Conservation (phyloP, 2,797 vertebrate species). For the Monodelphis domestica region DNA sequence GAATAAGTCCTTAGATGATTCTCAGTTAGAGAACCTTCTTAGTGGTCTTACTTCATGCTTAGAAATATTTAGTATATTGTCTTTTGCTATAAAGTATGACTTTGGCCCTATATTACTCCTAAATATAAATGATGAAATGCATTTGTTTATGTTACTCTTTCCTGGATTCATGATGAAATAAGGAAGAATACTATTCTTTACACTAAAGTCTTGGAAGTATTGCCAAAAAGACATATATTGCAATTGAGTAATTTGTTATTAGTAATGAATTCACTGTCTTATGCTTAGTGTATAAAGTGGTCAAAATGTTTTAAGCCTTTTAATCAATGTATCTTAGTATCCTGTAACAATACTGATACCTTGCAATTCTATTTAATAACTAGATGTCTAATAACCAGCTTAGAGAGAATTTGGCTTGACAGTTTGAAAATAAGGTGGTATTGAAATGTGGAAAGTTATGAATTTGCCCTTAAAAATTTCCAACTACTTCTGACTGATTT, state of each 20-base stretch:
- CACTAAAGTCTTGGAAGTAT: constrained; percentile 13
- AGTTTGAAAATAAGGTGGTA: constrained; percentile 31
- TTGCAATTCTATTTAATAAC: constrained; percentile 36
- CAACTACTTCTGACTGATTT: constrained; percentile 28
- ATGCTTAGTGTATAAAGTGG: constrained; percentile 8
- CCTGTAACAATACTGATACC: constrained; percentile 37
- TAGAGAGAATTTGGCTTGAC: constrained; percentile 43
- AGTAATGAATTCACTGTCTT: not conserved
- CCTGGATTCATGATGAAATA: not conserved
- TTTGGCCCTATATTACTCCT: not conserved
- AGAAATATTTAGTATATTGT: not conserved
- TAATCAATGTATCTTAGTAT: constrained; percentile 2
- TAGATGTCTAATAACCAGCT: constrained; percentile 19
- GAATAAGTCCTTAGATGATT: not conserved
- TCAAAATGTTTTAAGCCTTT: constrained; percentile 31
- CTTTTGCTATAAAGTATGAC: not conserved
- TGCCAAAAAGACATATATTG: constrained; percentile 1
- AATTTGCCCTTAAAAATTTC: constrained; percentile 18
- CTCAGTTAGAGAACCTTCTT: not conserved
- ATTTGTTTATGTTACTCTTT: not conserved
- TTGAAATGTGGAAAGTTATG: constrained; percentile 26
- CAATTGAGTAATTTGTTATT: constrained; percentile 19
- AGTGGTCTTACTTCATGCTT: not conserved
- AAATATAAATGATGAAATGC: not conserved
- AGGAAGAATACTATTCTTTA: constrained; percentile 12